Evolutionary conservation across 2,113 vertebrate species (phyloP).

Genomic region (Engystomops pustulosus): DNA sequence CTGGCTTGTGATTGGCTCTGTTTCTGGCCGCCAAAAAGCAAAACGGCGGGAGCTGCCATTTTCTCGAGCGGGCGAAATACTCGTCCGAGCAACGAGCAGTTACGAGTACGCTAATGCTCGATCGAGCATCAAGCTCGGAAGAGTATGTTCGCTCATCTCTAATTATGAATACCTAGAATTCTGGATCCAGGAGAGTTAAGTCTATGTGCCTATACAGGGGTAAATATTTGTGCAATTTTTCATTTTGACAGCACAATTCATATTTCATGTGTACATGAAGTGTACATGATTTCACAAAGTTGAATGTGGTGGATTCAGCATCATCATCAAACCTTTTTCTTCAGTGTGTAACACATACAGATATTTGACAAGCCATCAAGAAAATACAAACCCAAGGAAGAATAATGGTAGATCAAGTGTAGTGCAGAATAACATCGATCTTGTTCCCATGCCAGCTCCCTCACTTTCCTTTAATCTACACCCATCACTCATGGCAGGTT

Average conservation of each 20-base stretch:
- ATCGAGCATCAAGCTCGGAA: too few relatives aligned
- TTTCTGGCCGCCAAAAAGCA: too few relatives aligned
- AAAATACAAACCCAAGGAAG: slow-evolving; percentile 51
- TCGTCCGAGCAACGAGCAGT: too few relatives aligned
- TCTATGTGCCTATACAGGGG: neutral
- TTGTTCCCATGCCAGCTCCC: slow-evolving; percentile 43
- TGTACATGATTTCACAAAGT: slow-evolving; percentile 2
- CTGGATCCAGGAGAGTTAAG: neutral
- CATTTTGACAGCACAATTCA: slow-evolving; percentile 26
- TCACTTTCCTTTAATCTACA: slow-evolving; percentile 56
- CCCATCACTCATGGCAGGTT: slow-evolving; percentile 58
- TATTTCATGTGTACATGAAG: slow-evolving; percentile 35
- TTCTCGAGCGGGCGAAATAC: too few relatives aligned
- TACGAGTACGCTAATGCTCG: too few relatives aligned
- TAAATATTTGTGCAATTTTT: slow-evolving; percentile 8
- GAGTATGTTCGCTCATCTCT: too few relatives aligned
- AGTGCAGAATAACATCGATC: slow-evolving; percentile 50
- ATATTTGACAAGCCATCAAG: slow-evolving; percentile 54
- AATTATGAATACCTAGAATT: too few relatives aligned
- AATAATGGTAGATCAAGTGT: slow-evolving; percentile 54
- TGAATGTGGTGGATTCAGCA: slow-evolving; percentile 35
- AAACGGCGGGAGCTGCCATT: too few relatives aligned
- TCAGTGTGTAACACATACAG: slow-evolving; percentile 40
- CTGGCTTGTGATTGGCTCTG: too few relatives aligned
- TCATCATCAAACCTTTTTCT: slow-evolving; percentile 40